Evolutionary conservation across 1,140 invertebrate genomes (phyloP).

Genomic region (Pseudobourletiella spinata): DNA sequence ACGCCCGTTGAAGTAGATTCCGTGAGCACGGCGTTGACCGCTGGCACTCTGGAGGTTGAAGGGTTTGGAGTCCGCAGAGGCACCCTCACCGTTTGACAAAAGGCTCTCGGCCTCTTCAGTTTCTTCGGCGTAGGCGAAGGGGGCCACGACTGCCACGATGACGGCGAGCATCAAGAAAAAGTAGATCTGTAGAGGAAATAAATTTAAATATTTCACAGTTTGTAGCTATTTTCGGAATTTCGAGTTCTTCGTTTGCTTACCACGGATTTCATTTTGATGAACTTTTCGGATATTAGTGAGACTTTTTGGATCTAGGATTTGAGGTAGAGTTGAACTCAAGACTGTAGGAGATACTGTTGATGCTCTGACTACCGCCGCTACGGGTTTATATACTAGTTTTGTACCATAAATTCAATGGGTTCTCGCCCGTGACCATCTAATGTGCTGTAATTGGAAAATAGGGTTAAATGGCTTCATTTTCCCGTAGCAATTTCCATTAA

Average conservation of each 20-base stretch:
- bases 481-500: too few relatives aligned
- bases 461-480: too few relatives aligned
- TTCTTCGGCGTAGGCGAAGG: background rate
- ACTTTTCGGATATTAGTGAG: too few relatives aligned
- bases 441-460: too few relatives aligned
- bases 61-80: conserved; percentile 13
- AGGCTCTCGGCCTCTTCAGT: conserved; percentile 23
- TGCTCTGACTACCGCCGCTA: too few relatives aligned
- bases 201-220: background rate
- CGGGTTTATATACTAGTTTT: too few relatives aligned
- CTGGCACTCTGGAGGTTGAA: conserved; percentile 29
- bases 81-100: conserved; percentile 14
- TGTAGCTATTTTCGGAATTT: background rate
- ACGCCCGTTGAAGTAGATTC: conserved; percentile 31
- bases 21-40: conserved; percentile 20
- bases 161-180: conserved; percentile 19
- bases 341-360: too few relatives aligned
- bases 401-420: too few relatives aligned
- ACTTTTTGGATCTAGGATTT: too few relatives aligned
- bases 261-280: conserved; percentile 8
- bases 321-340: too few relatives aligned
- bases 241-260: background rate
- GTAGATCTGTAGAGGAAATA: conserved; percentile 21
- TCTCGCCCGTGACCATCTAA: too few relatives aligned
- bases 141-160: conserved; percentile 18